Evolutionary conservation across 2,113 vertebrate genomes (phyloP).

Genomic region (Notothenia rossii): DNA sequence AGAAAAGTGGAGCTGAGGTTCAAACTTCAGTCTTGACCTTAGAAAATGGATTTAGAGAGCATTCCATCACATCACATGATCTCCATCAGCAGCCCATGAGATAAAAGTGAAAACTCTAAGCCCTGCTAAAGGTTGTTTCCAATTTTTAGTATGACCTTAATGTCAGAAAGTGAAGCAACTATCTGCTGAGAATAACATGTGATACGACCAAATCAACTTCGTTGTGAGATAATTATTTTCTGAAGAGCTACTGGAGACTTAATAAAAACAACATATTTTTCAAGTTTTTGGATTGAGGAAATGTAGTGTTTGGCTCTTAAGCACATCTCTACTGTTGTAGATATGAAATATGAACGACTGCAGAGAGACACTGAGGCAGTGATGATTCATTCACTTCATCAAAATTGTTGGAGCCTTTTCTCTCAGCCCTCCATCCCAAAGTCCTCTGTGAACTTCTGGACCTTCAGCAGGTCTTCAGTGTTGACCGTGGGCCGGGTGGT

Average conservation of each 20-base stretch:
- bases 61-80: neutral
- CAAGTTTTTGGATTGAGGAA: neutral
- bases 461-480: constrained; percentile 92
- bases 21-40: neutral
- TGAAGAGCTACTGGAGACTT: neutral
- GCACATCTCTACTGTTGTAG: constrained; percentile 16
- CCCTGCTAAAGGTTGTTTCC: neutral
- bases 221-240: neutral
- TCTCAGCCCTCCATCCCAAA: constrained; percentile 97
- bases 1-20: neutral
- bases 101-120: neutral
- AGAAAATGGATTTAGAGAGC: neutral
- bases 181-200: neutral
- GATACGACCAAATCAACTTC: neutral
- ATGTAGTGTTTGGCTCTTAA: neutral
- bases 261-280: too few species aligned
- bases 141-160: too few species aligned
- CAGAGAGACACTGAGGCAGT: constrained; percentile 6
- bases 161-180: too few species aligned
- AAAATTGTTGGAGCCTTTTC: neutral
- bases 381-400: constrained; percentile 14
- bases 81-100: neutral
- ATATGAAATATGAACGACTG: constrained; percentile 5
- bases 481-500: constrained; percentile 97
- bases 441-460: constrained; percentile 98